phyloP scores from a whole-genome alignment of 2,797 vertebrate species.

The Acipenser ruthenus region DNA sequence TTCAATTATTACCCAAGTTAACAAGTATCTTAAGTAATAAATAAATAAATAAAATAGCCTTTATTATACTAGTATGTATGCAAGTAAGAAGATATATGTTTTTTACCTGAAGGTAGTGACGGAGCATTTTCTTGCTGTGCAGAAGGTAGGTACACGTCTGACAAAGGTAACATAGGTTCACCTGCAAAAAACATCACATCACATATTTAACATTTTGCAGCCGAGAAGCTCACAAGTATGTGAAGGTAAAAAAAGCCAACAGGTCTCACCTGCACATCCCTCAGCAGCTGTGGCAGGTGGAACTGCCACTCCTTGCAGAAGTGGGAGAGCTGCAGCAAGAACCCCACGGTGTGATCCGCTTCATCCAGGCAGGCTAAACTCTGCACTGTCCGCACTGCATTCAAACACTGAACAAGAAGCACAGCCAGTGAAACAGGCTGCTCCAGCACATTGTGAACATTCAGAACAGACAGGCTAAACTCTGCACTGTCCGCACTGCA shows the following conservation, averaged over 20 bases:
- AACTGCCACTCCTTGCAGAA: constrained; percentile 97
- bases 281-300: constrained; percentile 85
- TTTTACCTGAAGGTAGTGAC: constrained; percentile 91
- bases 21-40: too few relatives aligned
- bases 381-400: constrained; percentile 86
- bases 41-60: neutral
- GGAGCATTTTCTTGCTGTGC: constrained; percentile 96
- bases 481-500: too few relatives aligned
- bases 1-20: too few relatives aligned
- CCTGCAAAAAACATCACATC: constrained; percentile 53
- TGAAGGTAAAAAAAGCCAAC: neutral
- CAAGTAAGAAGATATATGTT: neutral
- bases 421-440: neutral
- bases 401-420: constrained; percentile 72
- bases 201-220: too few relatives aligned
- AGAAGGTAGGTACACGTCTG: constrained; percentile 95
- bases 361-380: constrained; percentile 89
- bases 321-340: constrained; percentile 91
- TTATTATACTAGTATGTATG: neutral
- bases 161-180: constrained; percentile 90
- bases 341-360: constrained; percentile 92
- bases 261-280: constrained; percentile 74
- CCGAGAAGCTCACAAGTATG: too few relatives aligned
- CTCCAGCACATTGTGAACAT: too few relatives aligned
- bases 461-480: too few relatives aligned